Evolutionary conservation across 2,797 vertebrate species (phyloP), one percentile per base, ranked within the genome.

Genomic region (Falco columbarius): DNA sequence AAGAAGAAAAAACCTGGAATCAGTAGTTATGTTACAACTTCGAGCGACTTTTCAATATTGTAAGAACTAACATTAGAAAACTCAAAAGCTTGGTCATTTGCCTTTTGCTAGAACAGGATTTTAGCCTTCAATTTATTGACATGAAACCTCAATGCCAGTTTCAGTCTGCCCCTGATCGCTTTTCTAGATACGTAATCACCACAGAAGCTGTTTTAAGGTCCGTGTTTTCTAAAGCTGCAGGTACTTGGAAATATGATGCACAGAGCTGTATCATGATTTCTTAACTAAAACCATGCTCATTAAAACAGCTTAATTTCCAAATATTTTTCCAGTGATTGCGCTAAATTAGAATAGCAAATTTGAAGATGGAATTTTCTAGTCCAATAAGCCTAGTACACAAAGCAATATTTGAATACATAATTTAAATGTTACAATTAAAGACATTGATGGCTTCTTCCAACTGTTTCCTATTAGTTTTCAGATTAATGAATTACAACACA

Each of bases 401-500:
- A 91, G 72, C 65, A 95, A 20, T 61, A 88, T 74, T 51, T 74
- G 55, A 92, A 74, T 67, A 59, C 0, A 0, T 62, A 74, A 87
- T 95, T 96, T 89, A 89, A 96, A 90, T 75, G 76, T 67, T 77
- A 83, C 63, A 92, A 70, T 63, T 89, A 96, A 90, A 94, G 76
- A 89, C 44, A 14, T 9, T 82, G 91, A 96, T 66, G 93, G 61
- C n/a, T 89, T 85, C 77, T 90, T 70, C 90, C 96, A 96, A 81
- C 72, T 94, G 85, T 65, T 97, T 95, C 86, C 89, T 72, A 89
- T 94, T 95, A 95, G 54, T 79, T 61, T 93, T 83, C 76, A 74
- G 79, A 93, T 92, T 92, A 71, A 93, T 40, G 92, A 95, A 94
- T 96, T 65, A 85, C 85, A 97, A 95, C 86, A 95, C 91, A 97